Base-by-base conservation (phyloP, 2,888 invertebrate species). In the Thera obeliscata region DNA sequence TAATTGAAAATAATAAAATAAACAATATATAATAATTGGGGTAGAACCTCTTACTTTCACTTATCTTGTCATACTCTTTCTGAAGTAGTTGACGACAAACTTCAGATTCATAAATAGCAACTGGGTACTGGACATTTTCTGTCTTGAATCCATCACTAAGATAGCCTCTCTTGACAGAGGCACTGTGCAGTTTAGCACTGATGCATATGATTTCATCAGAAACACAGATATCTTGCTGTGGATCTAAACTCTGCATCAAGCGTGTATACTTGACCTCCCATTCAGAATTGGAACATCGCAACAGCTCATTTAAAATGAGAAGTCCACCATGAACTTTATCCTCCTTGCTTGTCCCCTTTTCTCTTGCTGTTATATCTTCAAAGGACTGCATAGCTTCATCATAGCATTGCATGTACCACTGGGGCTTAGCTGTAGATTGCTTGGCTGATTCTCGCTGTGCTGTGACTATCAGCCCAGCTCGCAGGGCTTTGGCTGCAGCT, bases 381-480 rank as follows among this genome's bases (percentile, higher is more conserved):
- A 98, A 96, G 36, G 97, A 96, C 63, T 95, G 94, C 79, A 96
- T 96, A 2, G 98, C 97, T 87, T 99, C 98, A 73, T 98, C 97
- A 87, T 97, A 98, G 82, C 98, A 99, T 78, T 97, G 97, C 84
- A 97, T 97, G 86, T 98, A 98, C 98, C 98, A 99, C 76, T 96
- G 96, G 0, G 97, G 97, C 82, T 96, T 97, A 76, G 97, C 97
- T 66, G 96, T 96, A 52, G 96, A 96, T 83, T 98, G 98, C 85
- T 98, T 98, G 0, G 97, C 97, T n/a, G 97, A 97, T 92, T 99
- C 99, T 69, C 99, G 95, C 84, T 99, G 99, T 1, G 99, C 97
- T 0, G 98, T 99, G 0, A 99, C 98, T 0, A 98, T 97, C 5
- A 99, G 91, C 0, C 99, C 99, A 35, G 99, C 98, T 78, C 98